Conservation (phyloP, 2,113 vertebrate species). For the Gymnobelideus leadbeateri region DNA sequence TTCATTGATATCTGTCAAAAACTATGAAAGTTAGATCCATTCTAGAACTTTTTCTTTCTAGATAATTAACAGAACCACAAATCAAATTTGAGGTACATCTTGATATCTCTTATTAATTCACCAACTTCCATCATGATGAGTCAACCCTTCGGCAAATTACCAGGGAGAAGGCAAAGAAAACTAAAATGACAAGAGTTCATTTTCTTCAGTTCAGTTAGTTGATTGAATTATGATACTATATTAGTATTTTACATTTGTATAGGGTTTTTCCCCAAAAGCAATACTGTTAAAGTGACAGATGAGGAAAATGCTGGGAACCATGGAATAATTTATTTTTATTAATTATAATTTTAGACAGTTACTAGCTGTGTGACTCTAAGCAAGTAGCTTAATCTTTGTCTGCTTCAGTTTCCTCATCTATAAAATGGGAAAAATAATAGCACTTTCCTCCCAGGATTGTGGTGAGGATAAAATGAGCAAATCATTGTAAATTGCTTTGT, state of each 20-base stretch:
- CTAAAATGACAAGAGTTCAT: neutral
- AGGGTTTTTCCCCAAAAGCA: neutral
- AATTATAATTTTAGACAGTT: neutral
- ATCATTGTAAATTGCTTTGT: neutral
- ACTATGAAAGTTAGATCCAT: conserved; percentile 10
- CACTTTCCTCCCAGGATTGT: neutral
- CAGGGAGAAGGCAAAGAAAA: neutral
- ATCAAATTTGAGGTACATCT: conserved; percentile 28
- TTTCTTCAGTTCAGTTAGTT: conserved; percentile 5
- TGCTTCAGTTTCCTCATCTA: neutral
- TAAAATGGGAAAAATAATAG: neutral
- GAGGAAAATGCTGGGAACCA: neutral
- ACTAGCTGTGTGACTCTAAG: neutral
- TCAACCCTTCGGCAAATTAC: conserved; percentile 36
- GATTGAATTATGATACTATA: neutral
- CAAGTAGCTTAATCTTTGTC: neutral
- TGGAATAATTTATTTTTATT: conserved; percentile 8
- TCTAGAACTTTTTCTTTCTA: conserved; percentile 51
- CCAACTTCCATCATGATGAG: conserved; percentile 23
- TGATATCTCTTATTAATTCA: conserved; percentile 29
- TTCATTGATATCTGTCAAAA: conserved; percentile 38
- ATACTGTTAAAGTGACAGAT: neutral
- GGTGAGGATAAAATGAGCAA: neutral
- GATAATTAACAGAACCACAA: neutral
- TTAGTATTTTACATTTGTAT: neutral